phyloP scores from a whole-genome alignment of 2,113 vertebrate species.

The Oreocharis arfaki region DNA sequence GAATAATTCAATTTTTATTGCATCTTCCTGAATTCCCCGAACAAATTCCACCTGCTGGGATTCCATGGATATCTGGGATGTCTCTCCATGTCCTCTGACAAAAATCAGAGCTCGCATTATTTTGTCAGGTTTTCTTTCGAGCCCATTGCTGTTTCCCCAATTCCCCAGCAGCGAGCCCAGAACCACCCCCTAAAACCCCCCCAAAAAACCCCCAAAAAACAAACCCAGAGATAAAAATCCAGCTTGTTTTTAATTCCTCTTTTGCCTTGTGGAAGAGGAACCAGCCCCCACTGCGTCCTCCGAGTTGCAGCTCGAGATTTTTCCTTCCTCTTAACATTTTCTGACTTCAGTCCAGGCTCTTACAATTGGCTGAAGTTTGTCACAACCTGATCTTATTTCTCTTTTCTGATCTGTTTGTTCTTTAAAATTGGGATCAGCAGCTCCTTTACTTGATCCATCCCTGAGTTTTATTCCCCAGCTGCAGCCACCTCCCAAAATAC shows the following conservation, averaged over 20 bases:
- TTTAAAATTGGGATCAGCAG: not conserved
- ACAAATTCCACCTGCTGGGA: not conserved
- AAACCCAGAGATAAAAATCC: not conserved
- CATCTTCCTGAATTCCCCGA: not conserved
- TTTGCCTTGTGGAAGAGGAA: conserved; percentile 47
- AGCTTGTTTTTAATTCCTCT: conserved; percentile 30
- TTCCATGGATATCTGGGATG: too few species aligned
- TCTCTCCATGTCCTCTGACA: not conserved
- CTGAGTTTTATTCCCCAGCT: not conserved
- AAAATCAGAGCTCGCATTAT: not conserved
- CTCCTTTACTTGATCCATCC: not conserved
- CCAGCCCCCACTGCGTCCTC: not conserved
- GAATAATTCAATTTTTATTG: not conserved
- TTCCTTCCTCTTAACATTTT: conserved; percentile 33
- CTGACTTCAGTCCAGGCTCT: not conserved
- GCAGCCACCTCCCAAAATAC: not conserved
- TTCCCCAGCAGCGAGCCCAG: not conserved
- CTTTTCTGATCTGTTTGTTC: not conserved
- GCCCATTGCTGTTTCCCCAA: rapidly evolving
- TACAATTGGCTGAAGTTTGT: not conserved
- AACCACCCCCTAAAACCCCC: not conserved
- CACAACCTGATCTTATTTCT: not conserved
- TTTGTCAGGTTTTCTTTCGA: not conserved
- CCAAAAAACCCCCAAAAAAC: too few species aligned
- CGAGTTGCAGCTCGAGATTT: not conserved